Conservation (phyloP, 2,797 vertebrate species). For the Florisuga fusca region DNA sequence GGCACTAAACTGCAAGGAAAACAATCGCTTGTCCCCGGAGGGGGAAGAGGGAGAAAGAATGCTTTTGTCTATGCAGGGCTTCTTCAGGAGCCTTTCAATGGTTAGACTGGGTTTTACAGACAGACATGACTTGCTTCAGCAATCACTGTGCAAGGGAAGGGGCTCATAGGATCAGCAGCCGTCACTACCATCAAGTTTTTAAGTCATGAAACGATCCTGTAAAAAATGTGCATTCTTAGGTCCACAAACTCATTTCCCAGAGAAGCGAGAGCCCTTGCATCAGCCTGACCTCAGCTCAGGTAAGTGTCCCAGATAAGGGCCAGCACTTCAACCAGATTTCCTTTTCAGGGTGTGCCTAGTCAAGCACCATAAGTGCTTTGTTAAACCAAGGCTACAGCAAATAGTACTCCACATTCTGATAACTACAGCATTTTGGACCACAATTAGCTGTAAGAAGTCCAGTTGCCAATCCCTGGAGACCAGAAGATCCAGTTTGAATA, state of each 20-base stretch:
- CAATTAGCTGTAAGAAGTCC: not conserved
- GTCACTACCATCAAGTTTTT: not conserved
- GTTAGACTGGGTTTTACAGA: conserved; percentile 53
- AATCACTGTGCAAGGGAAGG: not conserved
- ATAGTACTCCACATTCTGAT: conserved; percentile 36
- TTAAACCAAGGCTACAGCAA: conserved; percentile 51
- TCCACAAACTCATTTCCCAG: not conserved
- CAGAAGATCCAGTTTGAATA: conserved; percentile 20
- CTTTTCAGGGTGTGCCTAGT: conserved; percentile 60
- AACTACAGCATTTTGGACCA: conserved; percentile 1
- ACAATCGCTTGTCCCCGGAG: conserved; percentile 73
- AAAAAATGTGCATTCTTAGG: not conserved
- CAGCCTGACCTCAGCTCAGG: conserved; percentile 66
- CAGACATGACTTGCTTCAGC: conserved; percentile 21
- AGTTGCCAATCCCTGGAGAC: not conserved
- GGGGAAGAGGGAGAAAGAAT: conserved; percentile 68
- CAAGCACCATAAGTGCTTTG: conserved; percentile 48
- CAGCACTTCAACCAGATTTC: conserved; percentile 51
- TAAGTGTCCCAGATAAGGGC: conserved; percentile 60
- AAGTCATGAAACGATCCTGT: not conserved
- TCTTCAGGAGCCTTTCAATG: conserved; percentile 55
- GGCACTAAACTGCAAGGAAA: conserved; percentile 71
- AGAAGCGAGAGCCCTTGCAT: not conserved
- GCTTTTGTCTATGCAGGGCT: conserved; percentile 74
- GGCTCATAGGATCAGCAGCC: not conserved